Percentiles rank a stretch among this genome's conserved stretches.
Conservation (phyloP, 1,140 invertebrate genomes). For the Dermatophagoides farinae region DNA sequence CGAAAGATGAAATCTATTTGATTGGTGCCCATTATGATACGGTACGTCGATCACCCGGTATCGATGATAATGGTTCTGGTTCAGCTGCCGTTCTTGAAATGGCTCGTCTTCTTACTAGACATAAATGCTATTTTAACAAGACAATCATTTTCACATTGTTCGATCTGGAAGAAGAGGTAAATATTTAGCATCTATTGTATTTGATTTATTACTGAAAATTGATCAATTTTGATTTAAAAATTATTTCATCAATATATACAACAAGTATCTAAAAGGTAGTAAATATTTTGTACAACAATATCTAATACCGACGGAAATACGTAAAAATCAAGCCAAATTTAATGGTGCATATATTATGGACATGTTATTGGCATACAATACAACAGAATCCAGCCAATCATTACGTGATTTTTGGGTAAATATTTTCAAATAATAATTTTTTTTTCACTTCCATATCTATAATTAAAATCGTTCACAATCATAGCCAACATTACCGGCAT, state of each 20-base stretch:
- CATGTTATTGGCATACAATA: conserved; percentile 27
- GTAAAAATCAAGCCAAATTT: conserved; percentile 10
- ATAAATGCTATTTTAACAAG: conserved; percentile 23
- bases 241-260: neutral
- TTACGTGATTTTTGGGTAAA: conserved; percentile 13
- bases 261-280: conserved; percentile 24
- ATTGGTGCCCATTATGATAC: conserved; percentile 31
- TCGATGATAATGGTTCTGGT: conserved; percentile 30
- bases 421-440: neutral
- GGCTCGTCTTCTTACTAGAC: conserved; percentile 23
- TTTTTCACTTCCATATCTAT: neutral
- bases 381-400: conserved; percentile 14
- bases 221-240: neutral
- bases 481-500: conserved; percentile 3
- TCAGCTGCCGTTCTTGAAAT: conserved; percentile 27
- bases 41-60: conserved; percentile 19
- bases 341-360: conserved; percentile 29
- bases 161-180: conserved; percentile 28
- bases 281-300: conserved; percentile 28
- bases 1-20: conserved; percentile 24
- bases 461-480: neutral
- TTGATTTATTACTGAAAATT: neutral
- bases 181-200: neutral
- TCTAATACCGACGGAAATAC: conserved; percentile 20
- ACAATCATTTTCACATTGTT: conserved; percentile 29